phyloP scores from a whole-genome alignment of 35 echinoderm and acorn worm genomes.

The Nesometra sesokonis region DNA sequence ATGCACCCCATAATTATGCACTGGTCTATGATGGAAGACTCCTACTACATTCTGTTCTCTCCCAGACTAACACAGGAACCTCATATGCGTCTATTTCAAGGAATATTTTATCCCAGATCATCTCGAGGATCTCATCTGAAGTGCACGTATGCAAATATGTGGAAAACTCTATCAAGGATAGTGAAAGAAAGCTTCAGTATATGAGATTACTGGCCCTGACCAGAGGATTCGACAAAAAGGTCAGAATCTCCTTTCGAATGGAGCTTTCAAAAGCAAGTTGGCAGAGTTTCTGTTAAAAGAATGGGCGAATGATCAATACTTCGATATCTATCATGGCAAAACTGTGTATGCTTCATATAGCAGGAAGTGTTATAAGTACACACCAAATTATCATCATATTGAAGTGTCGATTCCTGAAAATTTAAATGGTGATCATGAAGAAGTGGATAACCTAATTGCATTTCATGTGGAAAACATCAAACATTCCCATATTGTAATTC shows the following conservation, averaged over 20 bases:
- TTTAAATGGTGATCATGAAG: constrained; percentile 61
- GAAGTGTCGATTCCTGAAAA: constrained; percentile 21
- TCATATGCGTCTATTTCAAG: constrained; percentile 20
- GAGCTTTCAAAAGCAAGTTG: constrained; percentile 58
- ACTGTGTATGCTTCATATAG: constrained; percentile 47
- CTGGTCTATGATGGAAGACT: constrained; percentile 12
- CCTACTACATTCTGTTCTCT: constrained; percentile 8
- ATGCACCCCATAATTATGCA: not conserved
- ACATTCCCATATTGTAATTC: constrained; percentile 16
- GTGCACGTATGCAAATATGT: constrained; percentile 45
- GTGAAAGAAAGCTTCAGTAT: constrained; percentile 27
- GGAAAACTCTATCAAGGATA: constrained; percentile 30
- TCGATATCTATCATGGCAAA: constrained; percentile 26
- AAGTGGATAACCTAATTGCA: constrained; percentile 50
- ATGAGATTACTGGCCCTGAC: constrained; percentile 37
- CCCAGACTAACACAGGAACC: constrained; percentile 13
- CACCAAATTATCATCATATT: constrained; percentile 13
- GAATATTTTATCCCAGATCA: constrained; percentile 5
- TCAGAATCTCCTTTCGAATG: constrained; percentile 46
- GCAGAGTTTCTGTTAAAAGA: constrained; percentile 50
- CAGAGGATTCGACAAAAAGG: constrained; percentile 45
- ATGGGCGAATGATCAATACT: constrained; percentile 46
- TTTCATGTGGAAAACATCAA: constrained; percentile 34
- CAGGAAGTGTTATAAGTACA: constrained; percentile 36
- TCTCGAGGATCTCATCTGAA: constrained; percentile 1